Conservation (phyloP, 2,113 vertebrate genomes). For the Aegotheles bennettii region DNA sequence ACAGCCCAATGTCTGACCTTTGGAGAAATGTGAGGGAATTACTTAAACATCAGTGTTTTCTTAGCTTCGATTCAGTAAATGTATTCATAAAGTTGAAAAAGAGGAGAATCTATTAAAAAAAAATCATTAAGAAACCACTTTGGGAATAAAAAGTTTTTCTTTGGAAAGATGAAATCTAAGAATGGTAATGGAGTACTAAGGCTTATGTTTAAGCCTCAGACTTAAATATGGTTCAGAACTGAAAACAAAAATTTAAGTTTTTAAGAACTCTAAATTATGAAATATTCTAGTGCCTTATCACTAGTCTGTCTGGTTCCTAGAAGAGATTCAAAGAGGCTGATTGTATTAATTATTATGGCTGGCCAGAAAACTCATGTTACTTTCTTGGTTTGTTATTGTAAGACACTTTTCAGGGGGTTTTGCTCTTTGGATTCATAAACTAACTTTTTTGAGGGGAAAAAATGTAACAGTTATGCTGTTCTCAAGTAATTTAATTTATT, state of each 20-base stretch:
- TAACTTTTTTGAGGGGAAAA: not conserved
- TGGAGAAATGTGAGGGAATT: not conserved
- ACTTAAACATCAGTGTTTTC: not conserved
- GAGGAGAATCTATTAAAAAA: not conserved
- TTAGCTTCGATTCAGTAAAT: not conserved
- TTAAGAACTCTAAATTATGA: not conserved
- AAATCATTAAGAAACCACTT: not conserved
- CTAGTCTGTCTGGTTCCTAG: not conserved
- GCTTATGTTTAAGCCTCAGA: not conserved
- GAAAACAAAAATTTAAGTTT: not conserved
- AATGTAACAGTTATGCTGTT: not conserved
- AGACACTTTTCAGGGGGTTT: not conserved
- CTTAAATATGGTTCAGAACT: not conserved
- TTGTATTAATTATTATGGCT: not conserved
- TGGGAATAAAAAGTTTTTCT: not conserved
- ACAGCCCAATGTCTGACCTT: not conserved
- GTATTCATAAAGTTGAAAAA: not conserved
- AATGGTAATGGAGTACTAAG: not conserved
- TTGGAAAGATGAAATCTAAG: not conserved
- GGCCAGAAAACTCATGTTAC: not conserved
- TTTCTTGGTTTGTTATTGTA: not conserved
- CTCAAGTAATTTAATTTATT: not conserved
- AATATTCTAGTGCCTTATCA: not conserved
- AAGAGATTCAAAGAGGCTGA: not conserved
- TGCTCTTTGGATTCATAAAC: not conserved